Evolutionary conservation across 2,113 vertebrate species (phyloP).

Genomic region (Thamnaconus septentrionalis): DNA sequence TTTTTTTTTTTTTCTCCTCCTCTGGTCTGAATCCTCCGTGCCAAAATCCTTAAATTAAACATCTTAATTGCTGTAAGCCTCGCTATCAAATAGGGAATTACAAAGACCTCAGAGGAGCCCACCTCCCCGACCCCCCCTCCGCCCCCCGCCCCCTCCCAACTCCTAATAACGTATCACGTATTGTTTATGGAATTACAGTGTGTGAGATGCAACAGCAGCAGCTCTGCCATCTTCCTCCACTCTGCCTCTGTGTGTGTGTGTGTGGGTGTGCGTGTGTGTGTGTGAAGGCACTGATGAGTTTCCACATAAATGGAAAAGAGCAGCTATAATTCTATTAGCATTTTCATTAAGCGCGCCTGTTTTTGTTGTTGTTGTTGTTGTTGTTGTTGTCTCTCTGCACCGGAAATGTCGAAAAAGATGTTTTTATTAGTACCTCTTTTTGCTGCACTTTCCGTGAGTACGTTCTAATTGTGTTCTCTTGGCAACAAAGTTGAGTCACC

Average conservation of each 20-base stretch:
- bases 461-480: no score
- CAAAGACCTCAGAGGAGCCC: conserved; percentile 71
- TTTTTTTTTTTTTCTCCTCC: conserved; percentile 14
- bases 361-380: no score
- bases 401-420: no score
- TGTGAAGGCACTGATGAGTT: conserved; percentile 65
- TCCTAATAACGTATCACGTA: conserved; percentile 74
- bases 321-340: conserved; percentile 61
- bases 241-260: conserved; percentile 21
- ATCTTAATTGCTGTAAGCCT: conserved; percentile 83
- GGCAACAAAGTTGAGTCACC: no score
- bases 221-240: conserved; percentile 34
- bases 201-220: conserved; percentile 40
- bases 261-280: conserved; percentile 17
- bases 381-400: no score
- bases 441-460: no score
- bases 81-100: conserved; percentile 77
- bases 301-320: conserved; percentile 41
- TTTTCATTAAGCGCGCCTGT: conserved; percentile 5
- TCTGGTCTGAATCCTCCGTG: conserved; percentile 66
- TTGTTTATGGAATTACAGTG: conserved; percentile 75
- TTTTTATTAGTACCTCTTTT: no score
- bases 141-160: conserved; percentile 38
- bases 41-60: conserved; percentile 82
- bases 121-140: conserved; percentile 16